These are phyloP conservation scores for Hoplodrina ambigua DNA, from an alignment of 2,888 invertebrate genomes.

Conservation along the genomic window DNA sequence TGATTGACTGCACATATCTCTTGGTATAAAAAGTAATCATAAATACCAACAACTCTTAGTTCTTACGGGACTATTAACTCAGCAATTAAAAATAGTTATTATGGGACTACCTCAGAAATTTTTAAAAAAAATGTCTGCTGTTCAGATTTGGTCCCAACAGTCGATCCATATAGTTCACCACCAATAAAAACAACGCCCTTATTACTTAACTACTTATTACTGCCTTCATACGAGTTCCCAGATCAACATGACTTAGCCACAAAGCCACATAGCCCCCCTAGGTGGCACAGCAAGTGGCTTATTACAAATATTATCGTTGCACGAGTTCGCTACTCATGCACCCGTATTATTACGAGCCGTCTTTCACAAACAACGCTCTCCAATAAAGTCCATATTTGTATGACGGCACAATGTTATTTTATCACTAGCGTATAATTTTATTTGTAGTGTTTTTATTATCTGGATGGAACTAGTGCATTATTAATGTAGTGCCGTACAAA, in stretches of 20 bases:
- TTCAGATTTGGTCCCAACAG: too few relatives aligned
- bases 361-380: constrained; percentile 54
- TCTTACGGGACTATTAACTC: too few relatives aligned
- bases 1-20: too few relatives aligned
- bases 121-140: too few relatives aligned
- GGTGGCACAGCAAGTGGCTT: constrained; percentile 41
- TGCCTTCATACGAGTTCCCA: neutral
- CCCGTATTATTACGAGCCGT: constrained; percentile 42
- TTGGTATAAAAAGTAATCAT: too few relatives aligned
- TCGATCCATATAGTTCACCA: too few relatives aligned
- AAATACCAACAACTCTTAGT: too few relatives aligned
- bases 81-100: too few relatives aligned
- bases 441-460: constrained; percentile 40
- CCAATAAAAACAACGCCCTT: neutral
- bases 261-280: constrained; percentile 2
- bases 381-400: constrained; percentile 55
- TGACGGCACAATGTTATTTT: constrained; percentile 48
- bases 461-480: constrained; percentile 8
- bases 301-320: constrained; percentile 53
- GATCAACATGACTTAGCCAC: neutral
- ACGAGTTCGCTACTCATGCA: constrained; percentile 46
- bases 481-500: constrained; percentile 1
- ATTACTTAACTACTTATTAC: neutral
- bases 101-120: too few relatives aligned
- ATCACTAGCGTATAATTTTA: constrained; percentile 56